A percentile compares a stretch with the other conserved stretches of the same genome.
Conservation (phyloP, 2,888 invertebrate genomes). For the Philhelius pedissequus region DNA sequence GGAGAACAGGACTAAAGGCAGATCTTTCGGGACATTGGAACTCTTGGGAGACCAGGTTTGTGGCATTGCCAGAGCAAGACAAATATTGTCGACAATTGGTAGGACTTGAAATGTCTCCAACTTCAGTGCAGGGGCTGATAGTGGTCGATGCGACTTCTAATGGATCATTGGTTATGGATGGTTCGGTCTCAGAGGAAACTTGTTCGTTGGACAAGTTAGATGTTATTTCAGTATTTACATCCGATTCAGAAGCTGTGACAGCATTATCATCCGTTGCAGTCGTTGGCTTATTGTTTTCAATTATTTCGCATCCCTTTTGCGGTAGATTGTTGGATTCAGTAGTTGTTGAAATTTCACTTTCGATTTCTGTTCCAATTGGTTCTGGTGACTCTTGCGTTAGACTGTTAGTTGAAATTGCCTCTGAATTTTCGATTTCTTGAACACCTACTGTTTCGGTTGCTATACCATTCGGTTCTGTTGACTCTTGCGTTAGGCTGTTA, state of each 20-base stretch:
- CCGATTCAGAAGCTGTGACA: neutral
- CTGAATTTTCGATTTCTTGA: no score
- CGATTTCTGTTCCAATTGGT: neutral
- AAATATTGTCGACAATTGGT: slow-evolving; percentile 44
- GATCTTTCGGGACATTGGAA: slow-evolving; percentile 43
- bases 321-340: neutral
- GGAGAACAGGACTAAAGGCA: slow-evolving; percentile 46
- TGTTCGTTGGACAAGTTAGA: neutral
- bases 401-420: no score
- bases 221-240: neutral
- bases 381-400: no score
- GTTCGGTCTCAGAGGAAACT: neutral
- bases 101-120: slow-evolving; percentile 40
- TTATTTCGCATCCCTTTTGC: neutral
- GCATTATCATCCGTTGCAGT: neutral
- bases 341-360: neutral
- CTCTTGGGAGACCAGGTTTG: neutral
- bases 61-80: slow-evolving; percentile 35
- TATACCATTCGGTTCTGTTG: no score
- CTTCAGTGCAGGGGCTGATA: slow-evolving; percentile 23
- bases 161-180: neutral
- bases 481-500: neutral
- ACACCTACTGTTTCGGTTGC: no score
- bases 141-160: neutral
- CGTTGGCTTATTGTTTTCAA: neutral